A percentile compares a stretch with the other conserved stretches of the same genome.
phyloP scores from a whole-genome alignment of 2,888 invertebrate species.

The Limnephilus marmoratus region DNA sequence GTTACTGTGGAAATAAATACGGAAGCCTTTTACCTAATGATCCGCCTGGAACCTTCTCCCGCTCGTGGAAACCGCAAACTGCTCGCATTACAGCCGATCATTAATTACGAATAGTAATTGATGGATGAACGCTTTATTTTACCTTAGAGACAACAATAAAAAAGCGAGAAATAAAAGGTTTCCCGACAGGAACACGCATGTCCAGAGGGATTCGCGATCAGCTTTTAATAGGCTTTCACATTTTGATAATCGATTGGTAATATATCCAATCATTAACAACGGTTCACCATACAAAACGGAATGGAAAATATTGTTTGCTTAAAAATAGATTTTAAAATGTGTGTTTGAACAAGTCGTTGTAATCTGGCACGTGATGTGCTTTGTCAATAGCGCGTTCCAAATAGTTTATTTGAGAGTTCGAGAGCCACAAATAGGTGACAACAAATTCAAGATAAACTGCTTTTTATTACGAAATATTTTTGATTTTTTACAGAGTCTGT shows the following conservation, averaged over 20 bases:
- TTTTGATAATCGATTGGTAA: neutral
- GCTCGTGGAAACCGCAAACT: slow-evolving; percentile 64
- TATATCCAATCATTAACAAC: neutral
- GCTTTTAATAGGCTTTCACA: neutral
- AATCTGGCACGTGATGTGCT: too few species aligned
- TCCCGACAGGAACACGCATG: slow-evolving; percentile 54
- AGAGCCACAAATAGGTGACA: too few species aligned
- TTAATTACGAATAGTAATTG: slow-evolving; percentile 66
- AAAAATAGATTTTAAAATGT: neutral
- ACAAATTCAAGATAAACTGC: too few species aligned
- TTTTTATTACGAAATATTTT: too few species aligned
- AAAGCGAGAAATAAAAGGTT: slow-evolving; percentile 58
- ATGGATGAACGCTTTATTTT: slow-evolving; percentile 65
- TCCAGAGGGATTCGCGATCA: slow-evolving; percentile 51
- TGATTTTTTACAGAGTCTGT: too few species aligned
- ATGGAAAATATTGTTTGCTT: neutral
- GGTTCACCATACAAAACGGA: neutral
- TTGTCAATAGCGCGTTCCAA: too few species aligned
- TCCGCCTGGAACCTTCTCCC: slow-evolving; percentile 18
- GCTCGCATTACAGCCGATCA: slow-evolving; percentile 62
- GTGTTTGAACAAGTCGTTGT: too few species aligned
- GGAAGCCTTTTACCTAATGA: slow-evolving; percentile 29
- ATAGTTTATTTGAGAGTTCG: too few species aligned
- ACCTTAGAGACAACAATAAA: slow-evolving; percentile 58
- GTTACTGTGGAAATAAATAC: slow-evolving; percentile 31